Conservation (phyloP, 2,797 vertebrate genomes). For the Gambusia yucatana region DNA sequence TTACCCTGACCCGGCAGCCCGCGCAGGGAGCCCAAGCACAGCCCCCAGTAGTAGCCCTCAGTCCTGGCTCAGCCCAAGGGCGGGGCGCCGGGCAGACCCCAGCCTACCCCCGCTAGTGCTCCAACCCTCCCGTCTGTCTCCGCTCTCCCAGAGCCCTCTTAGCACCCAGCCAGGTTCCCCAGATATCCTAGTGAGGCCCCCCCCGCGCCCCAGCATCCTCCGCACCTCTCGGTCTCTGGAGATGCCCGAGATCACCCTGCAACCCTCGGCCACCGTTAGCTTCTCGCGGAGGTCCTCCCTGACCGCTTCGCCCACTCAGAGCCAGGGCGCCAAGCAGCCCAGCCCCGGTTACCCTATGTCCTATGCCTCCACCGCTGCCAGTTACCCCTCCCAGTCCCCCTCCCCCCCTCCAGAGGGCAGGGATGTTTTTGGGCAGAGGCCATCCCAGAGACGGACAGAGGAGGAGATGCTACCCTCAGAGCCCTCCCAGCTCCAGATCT, state of each 20-base stretch:
- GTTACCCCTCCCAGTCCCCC: conserved; percentile 91
- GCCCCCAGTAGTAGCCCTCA: conserved; percentile 94
- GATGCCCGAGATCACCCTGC: conserved; percentile 93
- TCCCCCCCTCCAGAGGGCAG: conserved; percentile 88
- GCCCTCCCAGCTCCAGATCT: conserved; percentile 90
- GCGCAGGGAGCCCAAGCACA: conserved; percentile 94
- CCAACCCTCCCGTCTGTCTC: conserved; percentile 96
- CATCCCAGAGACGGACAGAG: conserved; percentile 91
- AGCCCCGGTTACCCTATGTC: conserved; percentile 89
- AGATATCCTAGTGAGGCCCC: conserved; percentile 92
- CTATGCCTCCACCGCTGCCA: conserved; percentile 91
- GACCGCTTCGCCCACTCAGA: conserved; percentile 90
- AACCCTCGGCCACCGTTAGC: conserved; percentile 88
- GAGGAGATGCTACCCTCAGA: conserved; percentile 97
- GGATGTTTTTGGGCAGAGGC: conserved; percentile 94
- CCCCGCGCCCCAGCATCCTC: conserved; percentile 92
- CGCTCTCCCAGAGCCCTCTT: conserved; percentile 96
- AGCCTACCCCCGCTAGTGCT: conserved; percentile 98
- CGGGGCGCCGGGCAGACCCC: conserved; percentile 91
- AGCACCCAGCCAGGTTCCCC: conserved; percentile 96
- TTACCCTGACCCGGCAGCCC: conserved; percentile 94
- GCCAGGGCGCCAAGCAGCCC: conserved; percentile 82
- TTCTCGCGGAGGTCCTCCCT: conserved; percentile 95
- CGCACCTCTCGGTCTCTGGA: conserved; percentile 90
- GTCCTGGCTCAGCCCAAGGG: conserved; percentile 97